Evolutionary conservation across 2,797 vertebrate genomes (phyloP), one percentile per base, ranked within the genome.

Genomic region (Geotrypetes seraphini): DNA sequence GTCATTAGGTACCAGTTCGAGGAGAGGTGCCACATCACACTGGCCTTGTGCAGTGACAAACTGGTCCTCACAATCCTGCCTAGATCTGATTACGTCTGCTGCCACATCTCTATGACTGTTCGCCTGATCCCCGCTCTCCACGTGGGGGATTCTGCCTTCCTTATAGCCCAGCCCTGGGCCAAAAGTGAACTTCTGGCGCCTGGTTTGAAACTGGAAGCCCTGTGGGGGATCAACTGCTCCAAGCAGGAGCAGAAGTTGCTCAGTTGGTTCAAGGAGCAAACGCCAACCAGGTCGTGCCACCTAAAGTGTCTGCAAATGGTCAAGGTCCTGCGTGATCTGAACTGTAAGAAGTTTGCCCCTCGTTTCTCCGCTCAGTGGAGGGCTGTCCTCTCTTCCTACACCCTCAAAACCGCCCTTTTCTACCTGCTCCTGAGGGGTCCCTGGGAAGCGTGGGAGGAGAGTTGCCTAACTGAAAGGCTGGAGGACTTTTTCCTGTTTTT

Each of bases 71-170:
- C 70, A 40, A 75, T 91, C 47, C 39, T 75, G 12, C 87, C 88
- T 1, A 73, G 83, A 50, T 85, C 83, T 0, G 89, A 91, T 56
- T 89, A 89, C 4, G 84, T 89, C 16, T 90, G 89, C 72, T 90
- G 89, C 49, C 86, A 88, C 57, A 84, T 90, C 26, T 85, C 88
- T 36, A 84, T 89, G 85, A 81, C 82, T 0, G 79, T 90, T 26
- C 78, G 85, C 9, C 81, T 89, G 40, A 79, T 87, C 52, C 89
- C 87, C 0, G 86, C 85, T 12, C 49, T 91, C 14, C 83, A 85
- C 0, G 36, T 90, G 1, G 82, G 84, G 2, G 83, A 90, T 3
- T 67, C 74, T 0, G 77, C 83, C 22, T 90, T 81, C 50, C 71
- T 89, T 16, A 75, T 79, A 1, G 70, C 75, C 1, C 57, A 63